Percentiles rank a stretch among this genome's conserved stretches.
Evolutionary conservation across 2,888 invertebrate genomes (phyloP).

Genomic region (Dascillus cervinus): DNA sequence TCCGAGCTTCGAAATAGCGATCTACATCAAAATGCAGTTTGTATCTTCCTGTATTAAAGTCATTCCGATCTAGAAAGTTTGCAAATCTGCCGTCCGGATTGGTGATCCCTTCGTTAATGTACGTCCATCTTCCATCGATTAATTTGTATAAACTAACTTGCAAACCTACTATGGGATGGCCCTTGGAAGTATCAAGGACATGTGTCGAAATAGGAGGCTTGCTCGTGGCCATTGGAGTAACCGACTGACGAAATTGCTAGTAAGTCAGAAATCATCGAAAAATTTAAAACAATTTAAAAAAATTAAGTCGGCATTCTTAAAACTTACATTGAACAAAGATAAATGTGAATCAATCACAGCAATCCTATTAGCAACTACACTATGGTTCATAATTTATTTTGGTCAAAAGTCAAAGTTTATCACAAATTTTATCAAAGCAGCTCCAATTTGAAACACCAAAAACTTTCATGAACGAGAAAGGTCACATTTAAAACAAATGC

Average conservation of each 20-base stretch:
- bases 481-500: too few relatives aligned
- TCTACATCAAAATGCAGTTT: conserved; percentile 68
- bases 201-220: conserved; percentile 64
- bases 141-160: conserved; percentile 61
- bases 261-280: conserved; percentile 9
- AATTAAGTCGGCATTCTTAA: conserved; percentile 1
- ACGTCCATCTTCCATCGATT: conserved; percentile 58
- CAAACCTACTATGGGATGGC: conserved; percentile 57
- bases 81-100: conserved; percentile 59
- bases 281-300: conserved; percentile 1
- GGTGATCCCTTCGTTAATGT: conserved; percentile 56
- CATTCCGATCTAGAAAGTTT: conserved; percentile 52
- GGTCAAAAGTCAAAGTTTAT: too few relatives aligned
- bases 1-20: conserved; percentile 56
- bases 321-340: conserved; percentile 15
- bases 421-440: too few relatives aligned
- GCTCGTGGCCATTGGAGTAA: conserved; percentile 12
- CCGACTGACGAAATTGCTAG: conserved; percentile 19
- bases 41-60: conserved; percentile 61
- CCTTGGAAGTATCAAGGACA: conserved; percentile 64
- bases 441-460: too few relatives aligned
- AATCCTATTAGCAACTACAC: conserved; percentile 10
- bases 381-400: too few relatives aligned
- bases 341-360: conserved; percentile 17
- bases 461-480: too few relatives aligned